Base-by-base conservation (phyloP, 2,113 vertebrate species). In the Gnathonemus echidnorhynchus region DNA sequence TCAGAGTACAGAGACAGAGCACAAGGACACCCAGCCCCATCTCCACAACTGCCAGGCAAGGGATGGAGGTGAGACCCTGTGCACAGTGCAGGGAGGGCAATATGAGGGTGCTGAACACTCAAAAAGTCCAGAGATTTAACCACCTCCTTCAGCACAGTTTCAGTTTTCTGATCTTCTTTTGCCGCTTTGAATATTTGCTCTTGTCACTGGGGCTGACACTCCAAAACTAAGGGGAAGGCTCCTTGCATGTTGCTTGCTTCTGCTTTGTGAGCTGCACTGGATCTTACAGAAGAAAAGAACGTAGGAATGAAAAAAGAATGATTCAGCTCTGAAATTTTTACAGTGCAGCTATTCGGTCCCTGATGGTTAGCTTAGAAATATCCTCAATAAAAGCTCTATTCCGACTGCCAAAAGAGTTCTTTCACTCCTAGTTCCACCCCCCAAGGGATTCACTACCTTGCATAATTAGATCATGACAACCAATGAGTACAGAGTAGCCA, bases 321-420 rank as follows among this genome's bases (percentile, higher is more conserved):
- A 94, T 95, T 95, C 93, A 92, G 93, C 93, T 92, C 93, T 93
- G 93, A 91, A 94, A 94, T 93, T 89, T 92, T 90, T 94, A 96
- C 95, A 96, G 96, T 95, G 95, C 95, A 95, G 94, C 93, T 94
- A 95, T 95, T 96, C 96, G 94, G 94, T 96, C 95, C 95, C 95
- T 96, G 95, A 96, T 96, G 95, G 95, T 95, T 95, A 95, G 95
- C 95, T 95, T 95, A 95, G 95, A 96, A 96, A 96, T 96, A 95
- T 96, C 94, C 95, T 96, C 96, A 96, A 96, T 96, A 96, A 96
- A 96, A 96, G 94, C 96, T 96, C 96, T 96, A 96, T 96, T 95
- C 95, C 95, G 95, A 94, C 93, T 96, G 95, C 96, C 96, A 96
- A 96, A 96, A 94, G 95, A 96, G 93, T 95, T 95, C 96, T 96